Evolutionary conservation across 2,888 invertebrate species (phyloP), one percentile per base, ranked within the genome.

Genomic region (Chymomyza procnemis): DNA sequence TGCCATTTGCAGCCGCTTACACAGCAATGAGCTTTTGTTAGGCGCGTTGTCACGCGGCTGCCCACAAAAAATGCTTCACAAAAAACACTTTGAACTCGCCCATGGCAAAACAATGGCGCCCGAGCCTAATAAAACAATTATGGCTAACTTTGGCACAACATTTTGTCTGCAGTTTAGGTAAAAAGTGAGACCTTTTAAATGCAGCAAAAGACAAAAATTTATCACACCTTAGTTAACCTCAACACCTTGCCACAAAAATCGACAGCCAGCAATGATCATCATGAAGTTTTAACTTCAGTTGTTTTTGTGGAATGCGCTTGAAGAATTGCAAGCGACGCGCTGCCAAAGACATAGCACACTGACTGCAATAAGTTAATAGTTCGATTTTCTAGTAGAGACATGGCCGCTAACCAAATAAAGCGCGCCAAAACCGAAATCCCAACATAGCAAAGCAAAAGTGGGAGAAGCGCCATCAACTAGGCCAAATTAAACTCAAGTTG

Each of bases 171-270:
- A 57, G 68, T 66, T 66, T 69, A 64, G 80, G 52, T 60, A 66
- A 67, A 55, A 59, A 60, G 62, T 59, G n/a, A 75, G 79, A 73
- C 77, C 76, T 79, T 78, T 78, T 54, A 61, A 74, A 19, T 59
- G 61, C 34, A 60, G 64, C 47, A 66, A 75, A 74, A 57, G 69
- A 75, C 73, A 76, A 79, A 85, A 80, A 87, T 87, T 87, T 85
- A 84, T 84, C 84, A 84, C 84, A 87, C 84, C 84, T 84, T 84
- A 87, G 87, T 84, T 84, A 87, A 84, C 84, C 83, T 73, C 83
- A 80, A 85, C 84, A 84, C 84, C 86, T 85, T 81, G 79, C 76
- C 70, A 68, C 68, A 21, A 60, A 48, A 70, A 61, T 50, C 63
- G 64, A 21, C 59, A 64, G 22, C 55, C 61, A 63, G 64, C 67